A percentile compares a stretch with the other conserved stretches of the same genome.
Conservation (phyloP, 2,113 vertebrate species). For the Salminus brasiliensis region DNA sequence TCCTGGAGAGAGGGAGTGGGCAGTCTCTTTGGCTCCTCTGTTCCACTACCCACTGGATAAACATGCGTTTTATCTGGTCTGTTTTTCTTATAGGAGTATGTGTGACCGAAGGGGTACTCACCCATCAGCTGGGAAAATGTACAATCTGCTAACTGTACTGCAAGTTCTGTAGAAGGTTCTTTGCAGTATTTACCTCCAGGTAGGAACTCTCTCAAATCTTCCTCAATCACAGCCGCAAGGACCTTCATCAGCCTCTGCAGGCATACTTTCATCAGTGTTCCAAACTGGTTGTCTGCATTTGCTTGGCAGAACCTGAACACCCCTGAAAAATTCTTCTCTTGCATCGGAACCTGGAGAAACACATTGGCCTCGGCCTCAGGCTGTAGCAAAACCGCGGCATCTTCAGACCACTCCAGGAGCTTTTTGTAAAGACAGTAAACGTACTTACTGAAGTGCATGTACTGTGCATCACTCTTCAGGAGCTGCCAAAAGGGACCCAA, state of each 20-base stretch:
- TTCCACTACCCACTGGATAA: neutral
- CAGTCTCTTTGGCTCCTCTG: neutral
- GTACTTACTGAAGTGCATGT: slow-evolving; percentile 66
- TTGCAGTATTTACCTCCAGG: slow-evolving; percentile 70
- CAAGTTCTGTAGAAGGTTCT: slow-evolving; percentile 57
- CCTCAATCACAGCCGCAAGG: slow-evolving; percentile 67
- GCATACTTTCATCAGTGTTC: slow-evolving; percentile 68
- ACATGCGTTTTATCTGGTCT: slow-evolving; percentile 8
- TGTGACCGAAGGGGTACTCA: slow-evolving; percentile 66
- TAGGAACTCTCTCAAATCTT: slow-evolving; percentile 73
- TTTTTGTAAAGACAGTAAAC: slow-evolving; percentile 72
- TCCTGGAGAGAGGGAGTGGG: neutral
- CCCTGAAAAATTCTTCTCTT: slow-evolving; percentile 68
- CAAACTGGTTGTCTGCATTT: slow-evolving; percentile 66
- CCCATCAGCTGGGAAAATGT: slow-evolving; percentile 73
- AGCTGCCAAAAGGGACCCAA: slow-evolving; percentile 80
- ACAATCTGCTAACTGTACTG: slow-evolving; percentile 60
- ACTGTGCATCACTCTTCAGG: slow-evolving; percentile 73
- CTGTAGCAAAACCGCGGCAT: slow-evolving; percentile 67
- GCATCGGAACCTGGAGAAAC: slow-evolving; percentile 71
- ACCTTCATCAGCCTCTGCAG: slow-evolving; percentile 70
- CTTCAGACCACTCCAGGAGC: slow-evolving; percentile 73
- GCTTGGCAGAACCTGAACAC: slow-evolving; percentile 71
- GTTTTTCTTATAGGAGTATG: slow-evolving; percentile 39
- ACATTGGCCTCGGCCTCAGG: slow-evolving; percentile 66